Percentiles rank a stretch among this genome's conserved stretches.
Conservation (phyloP, 2,888 invertebrate genomes). For the Torymus auratus region DNA sequence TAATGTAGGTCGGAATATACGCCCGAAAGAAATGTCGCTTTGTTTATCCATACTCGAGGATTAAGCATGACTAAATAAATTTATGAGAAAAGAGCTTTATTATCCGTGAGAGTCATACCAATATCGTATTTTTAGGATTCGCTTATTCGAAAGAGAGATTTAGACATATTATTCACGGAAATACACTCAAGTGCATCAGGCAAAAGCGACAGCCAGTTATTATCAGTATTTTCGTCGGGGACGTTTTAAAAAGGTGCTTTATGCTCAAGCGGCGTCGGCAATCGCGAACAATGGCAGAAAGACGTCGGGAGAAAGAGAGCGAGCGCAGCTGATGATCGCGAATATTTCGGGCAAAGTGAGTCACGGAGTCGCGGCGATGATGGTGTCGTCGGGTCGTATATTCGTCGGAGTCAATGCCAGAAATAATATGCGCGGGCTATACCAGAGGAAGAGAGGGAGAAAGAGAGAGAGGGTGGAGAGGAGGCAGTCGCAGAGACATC, state of each 20-base stretch:
- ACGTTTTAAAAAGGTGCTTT: constrained; percentile 37
- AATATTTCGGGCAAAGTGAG: constrained; percentile 70
- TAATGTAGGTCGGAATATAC: constrained; percentile 2
- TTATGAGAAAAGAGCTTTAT: constrained; percentile 10
- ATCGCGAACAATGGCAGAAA: constrained; percentile 58
- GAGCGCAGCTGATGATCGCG: constrained; percentile 59
- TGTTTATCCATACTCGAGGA: no score
- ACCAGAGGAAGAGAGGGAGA: neutral
- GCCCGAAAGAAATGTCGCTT: no score
- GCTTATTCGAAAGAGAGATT: neutral
- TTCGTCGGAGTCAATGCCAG: constrained; percentile 71
- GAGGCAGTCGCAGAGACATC: constrained; percentile 65
- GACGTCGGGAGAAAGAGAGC: constrained; percentile 45
- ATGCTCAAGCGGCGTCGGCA: constrained; percentile 11
- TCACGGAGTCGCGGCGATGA: constrained; percentile 66
- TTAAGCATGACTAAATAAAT: constrained; percentile 13
- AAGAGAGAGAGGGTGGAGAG: constrained; percentile 64
- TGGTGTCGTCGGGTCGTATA: constrained; percentile 65
- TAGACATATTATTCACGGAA: neutral
- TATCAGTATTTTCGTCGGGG: constrained; percentile 40
- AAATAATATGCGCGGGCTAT: constrained; percentile 70
- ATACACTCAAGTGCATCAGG: neutral
- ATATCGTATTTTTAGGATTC: constrained; percentile 18
- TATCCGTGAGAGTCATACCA: neutral
- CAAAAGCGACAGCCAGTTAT: constrained; percentile 19